Evolutionary conservation across 1,140 invertebrate genomes (phyloP).

Genomic region (Drosophila insularis): DNA sequence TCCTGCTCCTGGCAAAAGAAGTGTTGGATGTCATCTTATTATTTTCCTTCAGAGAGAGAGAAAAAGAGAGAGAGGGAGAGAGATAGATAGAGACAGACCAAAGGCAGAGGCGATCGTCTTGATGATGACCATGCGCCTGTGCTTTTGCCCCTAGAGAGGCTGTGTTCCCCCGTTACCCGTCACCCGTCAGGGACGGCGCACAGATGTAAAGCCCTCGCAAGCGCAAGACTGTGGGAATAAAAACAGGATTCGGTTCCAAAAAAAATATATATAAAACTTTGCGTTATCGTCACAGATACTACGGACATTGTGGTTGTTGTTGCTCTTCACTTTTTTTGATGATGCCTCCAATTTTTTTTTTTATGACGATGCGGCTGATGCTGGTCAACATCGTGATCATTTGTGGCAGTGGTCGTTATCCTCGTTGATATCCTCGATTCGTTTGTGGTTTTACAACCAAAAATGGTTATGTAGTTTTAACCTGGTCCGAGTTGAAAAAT

Average conservation of each 20-base stretch:
- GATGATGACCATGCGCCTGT: conserved; percentile 73
- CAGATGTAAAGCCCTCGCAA: conserved; percentile 60
- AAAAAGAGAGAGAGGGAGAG: conserved; percentile 19
- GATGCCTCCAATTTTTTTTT: conserved; percentile 52
- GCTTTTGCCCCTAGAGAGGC: conserved; percentile 39
- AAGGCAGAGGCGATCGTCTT: conserved; percentile 55
- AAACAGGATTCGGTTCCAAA: conserved; percentile 73
- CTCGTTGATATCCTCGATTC: conserved; percentile 42
- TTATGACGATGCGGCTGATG: conserved; percentile 57
- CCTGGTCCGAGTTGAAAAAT: no score
- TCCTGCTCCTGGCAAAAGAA: conserved; percentile 61
- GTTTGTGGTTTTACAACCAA: not conserved
- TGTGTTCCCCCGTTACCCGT: conserved; percentile 36
- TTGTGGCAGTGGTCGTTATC: conserved; percentile 39
- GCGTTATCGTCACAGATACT: conserved; percentile 56
- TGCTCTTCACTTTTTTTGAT: conserved; percentile 47
- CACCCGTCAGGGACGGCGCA: conserved; percentile 45
- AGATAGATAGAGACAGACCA: conserved; percentile 50
- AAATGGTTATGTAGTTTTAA: no score
- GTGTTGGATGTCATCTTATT: conserved; percentile 82
- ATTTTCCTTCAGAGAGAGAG: conserved; percentile 39
- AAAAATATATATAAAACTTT: conserved; percentile 21
- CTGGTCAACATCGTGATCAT: conserved; percentile 36
- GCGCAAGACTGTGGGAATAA: conserved; percentile 79
- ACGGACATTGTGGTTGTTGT: conserved; percentile 46